Base-by-base conservation (phyloP, 2,797 vertebrate species). In the Oreonectes daqikongensis region DNA sequence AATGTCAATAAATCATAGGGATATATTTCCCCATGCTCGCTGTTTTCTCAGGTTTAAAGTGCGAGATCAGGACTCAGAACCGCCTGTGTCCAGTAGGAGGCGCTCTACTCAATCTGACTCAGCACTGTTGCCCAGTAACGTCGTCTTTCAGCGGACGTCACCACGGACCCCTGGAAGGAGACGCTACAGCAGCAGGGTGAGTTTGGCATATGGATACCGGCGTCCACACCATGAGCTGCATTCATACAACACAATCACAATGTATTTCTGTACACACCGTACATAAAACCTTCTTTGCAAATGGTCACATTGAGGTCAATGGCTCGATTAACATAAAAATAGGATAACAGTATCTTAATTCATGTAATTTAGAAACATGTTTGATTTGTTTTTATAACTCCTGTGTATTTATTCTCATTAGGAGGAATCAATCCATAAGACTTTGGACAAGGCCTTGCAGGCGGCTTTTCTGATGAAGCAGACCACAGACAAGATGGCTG, bases 401-500 rank as follows among this genome's bases (percentile, higher is more conserved):
- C 15, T 64, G 32, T 30, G n/a, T 57, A 18, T 71, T 67, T 75
- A 3, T 5, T 52, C 12, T 74, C 52, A 30, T 18, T 40, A 99
- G 96, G 91, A 91, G 82, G 90, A 91, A 65, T 87, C 92, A 1
- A 85, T 98, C 85, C 93, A 77, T 87, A 90, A 72, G 12, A 89
- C 93, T 72, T 86, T 99, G 84, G 96, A 98, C 86, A 90, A 89
- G 66, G 95, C 95, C 42, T 91, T 99, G 52, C 90, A 93, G 80
- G 93, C 93, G 69, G 96, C 96, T 12, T 91, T 85, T 74, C 82
- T 79, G 77, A 88, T 99, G 94, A 96, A 97, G 91, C 91, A 87
- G 89, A 94, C 93, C 12, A 95, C 96, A 0, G 95, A 96, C 81
- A 89, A 78, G 67, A 96, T 99, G 94, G 92, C 95, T 50, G 91